These are phyloP conservation scores for Gracilinanus agilis DNA, from an alignment of 2,113 vertebrate genomes.

Conservation along the genomic window DNA sequence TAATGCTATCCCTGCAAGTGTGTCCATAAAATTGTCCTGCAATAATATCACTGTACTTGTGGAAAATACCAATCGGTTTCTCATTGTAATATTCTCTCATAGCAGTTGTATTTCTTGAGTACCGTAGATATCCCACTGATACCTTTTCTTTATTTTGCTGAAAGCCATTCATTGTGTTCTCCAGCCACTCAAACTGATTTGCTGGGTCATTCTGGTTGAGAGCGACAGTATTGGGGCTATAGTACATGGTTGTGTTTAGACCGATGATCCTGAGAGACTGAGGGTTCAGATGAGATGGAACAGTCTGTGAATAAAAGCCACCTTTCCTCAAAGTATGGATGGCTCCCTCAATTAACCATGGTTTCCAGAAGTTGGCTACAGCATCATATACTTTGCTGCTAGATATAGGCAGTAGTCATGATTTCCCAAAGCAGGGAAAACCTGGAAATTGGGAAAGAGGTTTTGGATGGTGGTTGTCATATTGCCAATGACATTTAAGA, in stretches of 20 bases:
- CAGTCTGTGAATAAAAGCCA: constrained; percentile 95
- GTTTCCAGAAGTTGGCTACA: constrained; percentile 91
- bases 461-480: constrained; percentile 90
- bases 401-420: constrained; percentile 92
- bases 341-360: constrained; percentile 91
- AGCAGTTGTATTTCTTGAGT: constrained; percentile 83
- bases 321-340: constrained; percentile 91
- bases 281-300: constrained; percentile 75
- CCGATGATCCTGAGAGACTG: constrained; percentile 91
- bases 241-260: constrained; percentile 97
- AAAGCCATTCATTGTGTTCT: constrained; percentile 84
- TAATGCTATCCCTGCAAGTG: constrained; percentile 95
- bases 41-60: constrained; percentile 90
- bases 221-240: constrained; percentile 89
- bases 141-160: constrained; percentile 89
- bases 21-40: constrained; percentile 96
- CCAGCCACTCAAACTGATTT: constrained; percentile 89
- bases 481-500: constrained; percentile 93
- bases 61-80: constrained; percentile 90
- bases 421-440: constrained; percentile 96
- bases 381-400: constrained; percentile 91
- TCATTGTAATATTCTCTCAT: constrained; percentile 90
- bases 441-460: constrained; percentile 91
- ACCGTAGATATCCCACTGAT: constrained; percentile 93
- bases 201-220: constrained; percentile 92